Conservation (phyloP, 2,113 vertebrate species). For the Halcyon malimbica region DNA sequence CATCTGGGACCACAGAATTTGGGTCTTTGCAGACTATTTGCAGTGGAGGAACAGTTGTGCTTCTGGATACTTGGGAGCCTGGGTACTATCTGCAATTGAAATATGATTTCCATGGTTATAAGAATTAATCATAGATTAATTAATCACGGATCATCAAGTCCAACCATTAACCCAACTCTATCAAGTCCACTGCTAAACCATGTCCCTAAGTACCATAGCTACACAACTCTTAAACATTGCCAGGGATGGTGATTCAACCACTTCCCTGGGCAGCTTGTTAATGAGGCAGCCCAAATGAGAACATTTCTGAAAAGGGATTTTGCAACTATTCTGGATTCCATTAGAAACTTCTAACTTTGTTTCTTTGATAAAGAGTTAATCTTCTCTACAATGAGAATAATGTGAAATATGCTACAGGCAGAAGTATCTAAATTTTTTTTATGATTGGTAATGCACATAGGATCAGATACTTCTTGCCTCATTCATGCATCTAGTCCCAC, state of each 20-base stretch:
- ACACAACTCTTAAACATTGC: too few relatives aligned
- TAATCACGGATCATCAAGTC: not conserved
- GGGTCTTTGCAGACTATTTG: not conserved
- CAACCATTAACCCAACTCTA: too few relatives aligned
- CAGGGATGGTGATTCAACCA: too few relatives aligned
- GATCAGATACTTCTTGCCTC: not conserved
- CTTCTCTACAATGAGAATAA: not conserved
- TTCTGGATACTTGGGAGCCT: not conserved
- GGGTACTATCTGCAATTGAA: not conserved
- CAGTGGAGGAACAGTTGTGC: not conserved
- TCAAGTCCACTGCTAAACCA: too few relatives aligned
- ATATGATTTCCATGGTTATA: not conserved
- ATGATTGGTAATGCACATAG: not conserved
- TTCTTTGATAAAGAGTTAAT: conserved; percentile 11
- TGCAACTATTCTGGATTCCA: not conserved
- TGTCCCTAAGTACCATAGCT: too few relatives aligned
- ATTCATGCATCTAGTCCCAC: not conserved
- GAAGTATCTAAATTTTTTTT: conserved; percentile 5
- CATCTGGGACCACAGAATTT: not conserved
- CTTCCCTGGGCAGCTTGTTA: not conserved
- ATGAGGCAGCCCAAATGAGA: not conserved
- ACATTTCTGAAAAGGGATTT: not conserved
- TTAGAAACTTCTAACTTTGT: not conserved
- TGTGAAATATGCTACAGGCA: not conserved
- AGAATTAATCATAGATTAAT: not conserved